Percentiles rank a stretch among this genome's conserved stretches.
phyloP scores from a whole-genome alignment of 2,797 vertebrate genomes.

The Alauda arvensis region DNA sequence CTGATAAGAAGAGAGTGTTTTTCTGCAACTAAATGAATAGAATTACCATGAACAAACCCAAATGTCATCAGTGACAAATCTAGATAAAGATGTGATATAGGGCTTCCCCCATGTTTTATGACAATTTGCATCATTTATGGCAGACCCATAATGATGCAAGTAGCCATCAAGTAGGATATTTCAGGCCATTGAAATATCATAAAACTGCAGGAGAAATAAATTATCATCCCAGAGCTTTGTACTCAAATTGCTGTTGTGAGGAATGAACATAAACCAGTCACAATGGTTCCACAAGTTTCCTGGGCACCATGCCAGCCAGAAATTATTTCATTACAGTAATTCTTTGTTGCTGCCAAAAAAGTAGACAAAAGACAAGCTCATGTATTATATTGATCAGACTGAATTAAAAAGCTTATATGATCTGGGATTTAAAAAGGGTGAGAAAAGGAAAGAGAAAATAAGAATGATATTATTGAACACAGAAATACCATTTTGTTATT shows the following conservation, averaged over 20 bases:
- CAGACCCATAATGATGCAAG: slow-evolving; percentile 39
- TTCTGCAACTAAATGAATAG: slow-evolving; percentile 23
- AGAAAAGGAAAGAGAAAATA: background rate
- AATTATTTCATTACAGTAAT: slow-evolving; percentile 59
- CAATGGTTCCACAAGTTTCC: slow-evolving; percentile 32
- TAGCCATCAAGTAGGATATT: slow-evolving; percentile 57
- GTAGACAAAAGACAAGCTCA: background rate
- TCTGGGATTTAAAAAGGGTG: background rate
- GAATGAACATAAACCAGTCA: slow-evolving; percentile 23
- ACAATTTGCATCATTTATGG: slow-evolving; percentile 57
- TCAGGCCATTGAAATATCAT: slow-evolving; percentile 60
- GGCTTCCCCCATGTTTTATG: slow-evolving; percentile 54
- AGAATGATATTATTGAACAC: background rate
- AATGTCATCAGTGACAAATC: slow-evolving; percentile 34
- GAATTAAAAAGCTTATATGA: slow-evolving; percentile 23
- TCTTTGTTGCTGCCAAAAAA: slow-evolving; percentile 48
- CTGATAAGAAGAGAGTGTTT: slow-evolving; percentile 1
- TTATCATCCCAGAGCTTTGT: slow-evolving; percentile 50
- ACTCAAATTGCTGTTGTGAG: slow-evolving; percentile 12
- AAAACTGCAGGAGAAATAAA: slow-evolving; percentile 61
- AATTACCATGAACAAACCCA: slow-evolving; percentile 42
- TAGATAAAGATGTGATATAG: slow-evolving; percentile 39
- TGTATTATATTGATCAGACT: background rate
- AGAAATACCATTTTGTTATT: background rate
- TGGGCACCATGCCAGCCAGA: slow-evolving; percentile 48